phyloP scores from a whole-genome alignment of 2,888 invertebrate genomes.

The Digitonthophagus gazella region DNA sequence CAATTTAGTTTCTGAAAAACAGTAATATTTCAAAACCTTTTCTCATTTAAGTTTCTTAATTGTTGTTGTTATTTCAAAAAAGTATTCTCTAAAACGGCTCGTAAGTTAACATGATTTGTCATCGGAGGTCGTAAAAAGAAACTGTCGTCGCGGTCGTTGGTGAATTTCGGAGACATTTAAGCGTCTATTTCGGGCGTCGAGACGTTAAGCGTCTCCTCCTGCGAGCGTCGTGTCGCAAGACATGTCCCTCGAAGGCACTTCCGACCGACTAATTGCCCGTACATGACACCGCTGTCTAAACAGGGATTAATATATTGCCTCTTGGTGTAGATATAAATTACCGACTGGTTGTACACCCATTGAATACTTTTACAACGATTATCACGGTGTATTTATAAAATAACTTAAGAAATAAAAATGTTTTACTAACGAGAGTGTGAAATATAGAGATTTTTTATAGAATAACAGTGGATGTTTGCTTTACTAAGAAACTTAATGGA shows the following conservation, averaged over 20 bases:
- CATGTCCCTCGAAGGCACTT: slow-evolving; percentile 33
- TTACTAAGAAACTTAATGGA: too few relatives aligned
- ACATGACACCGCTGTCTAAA: slow-evolving; percentile 50
- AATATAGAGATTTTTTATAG: too few relatives aligned
- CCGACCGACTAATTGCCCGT: slow-evolving; percentile 48
- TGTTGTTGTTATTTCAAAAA: not conserved
- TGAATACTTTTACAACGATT: slow-evolving; percentile 15
- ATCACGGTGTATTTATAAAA: too few relatives aligned
- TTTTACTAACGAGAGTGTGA: too few relatives aligned
- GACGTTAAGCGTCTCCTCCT: slow-evolving; percentile 7
- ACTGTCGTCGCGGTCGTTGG: slow-evolving; percentile 12
- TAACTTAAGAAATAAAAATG: too few relatives aligned
- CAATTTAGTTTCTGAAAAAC: not conserved
- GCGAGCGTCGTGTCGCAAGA: slow-evolving; percentile 17
- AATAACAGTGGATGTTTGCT: too few relatives aligned
- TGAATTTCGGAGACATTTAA: slow-evolving; percentile 11
- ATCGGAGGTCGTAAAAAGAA: slow-evolving; percentile 10
- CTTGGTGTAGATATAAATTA: slow-evolving; percentile 26
- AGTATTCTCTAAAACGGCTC: not conserved
- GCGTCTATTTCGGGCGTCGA: not conserved
- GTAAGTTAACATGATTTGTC: not conserved
- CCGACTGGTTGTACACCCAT: slow-evolving; percentile 19
- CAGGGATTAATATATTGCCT: slow-evolving; percentile 45
- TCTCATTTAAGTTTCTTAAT: not conserved
- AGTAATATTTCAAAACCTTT: not conserved